A percentile compares a stretch with the other conserved stretches of the same genome.
phyloP scores from a whole-genome alignment of 2,888 invertebrate genomes.

The Aplocera efformata region DNA sequence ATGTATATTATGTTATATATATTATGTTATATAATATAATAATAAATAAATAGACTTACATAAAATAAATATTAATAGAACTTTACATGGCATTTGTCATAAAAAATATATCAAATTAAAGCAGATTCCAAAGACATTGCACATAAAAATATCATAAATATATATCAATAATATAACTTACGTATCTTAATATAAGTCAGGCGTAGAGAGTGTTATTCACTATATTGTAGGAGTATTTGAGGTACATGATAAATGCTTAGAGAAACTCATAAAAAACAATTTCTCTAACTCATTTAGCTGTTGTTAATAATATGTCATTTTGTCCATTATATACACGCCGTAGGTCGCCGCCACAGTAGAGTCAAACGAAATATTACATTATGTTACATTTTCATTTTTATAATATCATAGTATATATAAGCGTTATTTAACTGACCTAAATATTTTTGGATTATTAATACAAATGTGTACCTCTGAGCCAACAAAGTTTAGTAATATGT shows the following conservation, averaged over 20 bases:
- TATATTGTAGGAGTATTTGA: conserved; percentile 45
- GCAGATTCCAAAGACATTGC: conserved; percentile 65
- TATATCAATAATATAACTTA: conserved; percentile 39
- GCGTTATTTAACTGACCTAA: no score
- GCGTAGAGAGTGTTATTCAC: conserved; percentile 14
- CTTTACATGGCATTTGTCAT: conserved; percentile 8
- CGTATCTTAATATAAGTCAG: conserved; percentile 26
- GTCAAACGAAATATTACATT: conserved; percentile 17
- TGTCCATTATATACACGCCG: conserved; percentile 30
- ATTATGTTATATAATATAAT: conserved; percentile 5
- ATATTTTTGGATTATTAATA: no score
- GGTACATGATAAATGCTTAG: conserved; percentile 50
- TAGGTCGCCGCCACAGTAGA: conserved; percentile 26
- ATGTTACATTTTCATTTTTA: conserved; percentile 3
- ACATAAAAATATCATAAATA: conserved; percentile 31
- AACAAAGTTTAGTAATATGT: no score
- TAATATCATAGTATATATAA: not conserved
- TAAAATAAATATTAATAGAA: conserved; percentile 7
- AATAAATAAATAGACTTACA: conserved; percentile 21
- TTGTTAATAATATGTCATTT: conserved; percentile 25
- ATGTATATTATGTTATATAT: conserved; percentile 28
- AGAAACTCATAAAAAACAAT: conserved; percentile 19
- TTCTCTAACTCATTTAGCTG: conserved; percentile 31
- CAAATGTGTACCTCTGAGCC: no score
- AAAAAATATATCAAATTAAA: conserved; percentile 18